These are phyloP conservation scores for Limnephilus auricula DNA, from an alignment of 2,888 invertebrate species.

Conservation along the genomic window DNA sequence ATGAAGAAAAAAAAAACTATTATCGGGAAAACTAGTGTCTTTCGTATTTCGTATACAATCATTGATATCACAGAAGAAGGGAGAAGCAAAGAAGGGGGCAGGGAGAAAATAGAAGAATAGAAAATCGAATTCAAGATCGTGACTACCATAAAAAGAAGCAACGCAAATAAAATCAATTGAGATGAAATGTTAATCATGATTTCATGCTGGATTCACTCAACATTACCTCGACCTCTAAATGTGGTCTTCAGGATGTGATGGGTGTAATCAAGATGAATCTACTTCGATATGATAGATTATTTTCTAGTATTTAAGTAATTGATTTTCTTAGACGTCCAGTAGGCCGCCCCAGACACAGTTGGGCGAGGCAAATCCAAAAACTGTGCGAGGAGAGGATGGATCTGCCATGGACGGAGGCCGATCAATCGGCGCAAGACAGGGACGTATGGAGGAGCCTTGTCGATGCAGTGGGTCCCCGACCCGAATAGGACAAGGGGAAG, in stretches of 20 bases:
- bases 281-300: neutral
- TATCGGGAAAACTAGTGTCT: neutral
- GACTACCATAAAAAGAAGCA: neutral
- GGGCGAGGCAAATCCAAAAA: no score
- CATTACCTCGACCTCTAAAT: neutral
- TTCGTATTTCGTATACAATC: neutral
- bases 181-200: neutral
- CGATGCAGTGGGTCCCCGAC: no score
- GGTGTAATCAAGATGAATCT: neutral
- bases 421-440: no score
- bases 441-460: no score
- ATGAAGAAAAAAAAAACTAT: no score
- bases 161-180: neutral
- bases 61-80: neutral
- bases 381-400: no score
- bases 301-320: neutral
- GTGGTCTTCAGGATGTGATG: neutral
- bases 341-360: no score
- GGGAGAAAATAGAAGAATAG: neutral
- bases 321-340: no score
- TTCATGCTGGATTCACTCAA: neutral
- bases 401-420: no score
- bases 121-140: neutral
- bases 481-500: no score
- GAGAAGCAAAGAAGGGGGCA: neutral